Evolutionary conservation across 2,113 vertebrate genomes (phyloP), one percentile per base, ranked within the genome.

Genomic region (Gnathonemus echidnorhynchus): DNA sequence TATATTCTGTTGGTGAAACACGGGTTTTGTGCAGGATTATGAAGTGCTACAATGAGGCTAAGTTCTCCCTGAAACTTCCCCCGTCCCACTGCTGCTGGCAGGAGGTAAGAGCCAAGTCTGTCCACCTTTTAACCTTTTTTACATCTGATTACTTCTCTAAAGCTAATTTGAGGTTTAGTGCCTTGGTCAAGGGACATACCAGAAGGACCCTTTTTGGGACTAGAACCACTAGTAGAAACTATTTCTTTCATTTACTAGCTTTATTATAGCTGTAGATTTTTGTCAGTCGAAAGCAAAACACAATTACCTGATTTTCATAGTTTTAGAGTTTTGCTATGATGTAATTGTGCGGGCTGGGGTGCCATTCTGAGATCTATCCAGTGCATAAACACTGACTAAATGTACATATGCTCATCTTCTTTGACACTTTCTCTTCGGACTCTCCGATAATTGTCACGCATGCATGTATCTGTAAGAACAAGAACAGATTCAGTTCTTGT

Each of bases 21-120:
- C 11, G 48, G 24, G 27, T 4, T 90, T 92, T 92, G 56, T 17
- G 24, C 90, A 96, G 96, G 92, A 94, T 96, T 66, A 93, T 96
- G 19, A 58, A 92, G 31, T 93, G 92, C 90, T 94, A 94, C 92
- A 92, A 90, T 1, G 92, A 95, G 89, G 91, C 93, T 66, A 94
- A 92, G 89, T 91, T 91, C 17, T 93, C 93, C 1, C 31, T 93
- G 58, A 94, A 88, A 66, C 83, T 93, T 19, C 52, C 89, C 15
- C 87, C 50, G 1, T 52, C 91, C 70, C 90, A 91, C 9, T 93
- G 91, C 94, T 96, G 96, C 91, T 92, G 95, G 90, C 91, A 92
- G 35, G 91, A 93, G 92, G 94, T 93, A 3, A 45, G 27, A 58
- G 11, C 90, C 42, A 39, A 17, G 15, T 49, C 8, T 2, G 21